A percentile compares a stretch with the other conserved stretches of the same genome.
phyloP scores from a whole-genome alignment of 2,797 vertebrate genomes.

The Halcyon badia region DNA sequence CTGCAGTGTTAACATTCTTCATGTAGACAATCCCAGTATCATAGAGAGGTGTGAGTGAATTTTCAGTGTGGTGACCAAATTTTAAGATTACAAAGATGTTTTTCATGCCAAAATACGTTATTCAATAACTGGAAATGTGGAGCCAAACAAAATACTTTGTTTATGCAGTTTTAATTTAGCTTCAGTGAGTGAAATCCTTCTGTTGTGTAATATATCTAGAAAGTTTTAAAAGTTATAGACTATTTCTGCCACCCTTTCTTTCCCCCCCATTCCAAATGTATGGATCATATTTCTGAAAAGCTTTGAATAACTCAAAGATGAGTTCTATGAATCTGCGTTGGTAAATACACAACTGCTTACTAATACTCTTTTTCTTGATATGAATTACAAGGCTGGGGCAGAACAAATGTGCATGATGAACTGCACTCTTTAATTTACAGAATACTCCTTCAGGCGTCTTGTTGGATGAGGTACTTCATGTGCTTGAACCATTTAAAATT shows the following conservation, averaged over 20 bases:
- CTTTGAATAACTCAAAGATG: not conserved
- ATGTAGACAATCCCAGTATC: fast-evolving
- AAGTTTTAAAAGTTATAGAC: not conserved
- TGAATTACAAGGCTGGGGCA: not conserved
- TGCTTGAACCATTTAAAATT: not conserved
- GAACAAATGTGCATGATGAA: not conserved
- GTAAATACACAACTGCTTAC: not conserved
- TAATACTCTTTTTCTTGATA: not conserved
- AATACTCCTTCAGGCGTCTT: constrained; percentile 17
- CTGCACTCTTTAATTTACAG: not conserved
- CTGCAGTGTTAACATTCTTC: not conserved
- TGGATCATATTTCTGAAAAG: not conserved
- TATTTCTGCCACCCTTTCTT: fast-evolving
- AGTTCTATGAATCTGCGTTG: not conserved
- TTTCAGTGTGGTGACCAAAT: not conserved
- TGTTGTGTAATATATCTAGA: not conserved
- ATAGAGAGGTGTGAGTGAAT: fast-evolving
- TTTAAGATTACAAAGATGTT: not conserved
- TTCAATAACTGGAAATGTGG: not conserved
- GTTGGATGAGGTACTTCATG: constrained; percentile 17
- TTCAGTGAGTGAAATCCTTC: not conserved
- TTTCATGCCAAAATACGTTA: not conserved
- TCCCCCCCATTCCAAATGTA: fast-evolving
- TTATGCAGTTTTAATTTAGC: not conserved
- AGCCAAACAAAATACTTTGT: not conserved